phyloP scores from a whole-genome alignment of 2,888 invertebrate species.

The Parnassius orleans region DNA sequence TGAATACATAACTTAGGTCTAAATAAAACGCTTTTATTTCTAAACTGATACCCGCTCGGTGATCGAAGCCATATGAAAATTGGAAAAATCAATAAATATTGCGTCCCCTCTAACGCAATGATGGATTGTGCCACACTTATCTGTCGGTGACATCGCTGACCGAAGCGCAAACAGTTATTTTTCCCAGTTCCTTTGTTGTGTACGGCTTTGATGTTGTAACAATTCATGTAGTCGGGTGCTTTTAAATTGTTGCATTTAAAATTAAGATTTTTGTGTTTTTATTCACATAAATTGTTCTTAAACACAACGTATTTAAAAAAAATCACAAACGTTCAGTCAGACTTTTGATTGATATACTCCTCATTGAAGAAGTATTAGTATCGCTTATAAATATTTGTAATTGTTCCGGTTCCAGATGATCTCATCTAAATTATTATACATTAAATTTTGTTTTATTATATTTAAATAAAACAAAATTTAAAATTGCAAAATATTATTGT shows the following conservation, averaged over 20 bases:
- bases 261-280: neutral
- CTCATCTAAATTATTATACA: too few species aligned
- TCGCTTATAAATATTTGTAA: too few species aligned
- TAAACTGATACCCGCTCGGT: constrained; percentile 1
- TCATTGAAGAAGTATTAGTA: too few species aligned
- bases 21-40: constrained; percentile 17
- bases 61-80: constrained; percentile 40
- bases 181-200: constrained; percentile 41
- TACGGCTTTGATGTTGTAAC: constrained; percentile 25
- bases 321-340: too few species aligned
- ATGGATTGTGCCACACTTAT: constrained; percentile 67
- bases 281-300: too few species aligned
- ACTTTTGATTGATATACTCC: too few species aligned
- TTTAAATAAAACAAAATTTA: too few species aligned
- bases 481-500: too few species aligned
- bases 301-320: too few species aligned
- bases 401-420: too few species aligned
- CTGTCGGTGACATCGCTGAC: constrained; percentile 65
- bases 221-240: neutral
- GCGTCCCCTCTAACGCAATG: constrained; percentile 69
- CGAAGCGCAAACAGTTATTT: constrained; percentile 42
- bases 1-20: neutral
- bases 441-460: too few species aligned
- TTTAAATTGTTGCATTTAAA: neutral
- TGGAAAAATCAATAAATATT: constrained; percentile 67